Evolutionary conservation across 2,888 invertebrate genomes (phyloP).

Genomic region (Patella pellucida): DNA sequence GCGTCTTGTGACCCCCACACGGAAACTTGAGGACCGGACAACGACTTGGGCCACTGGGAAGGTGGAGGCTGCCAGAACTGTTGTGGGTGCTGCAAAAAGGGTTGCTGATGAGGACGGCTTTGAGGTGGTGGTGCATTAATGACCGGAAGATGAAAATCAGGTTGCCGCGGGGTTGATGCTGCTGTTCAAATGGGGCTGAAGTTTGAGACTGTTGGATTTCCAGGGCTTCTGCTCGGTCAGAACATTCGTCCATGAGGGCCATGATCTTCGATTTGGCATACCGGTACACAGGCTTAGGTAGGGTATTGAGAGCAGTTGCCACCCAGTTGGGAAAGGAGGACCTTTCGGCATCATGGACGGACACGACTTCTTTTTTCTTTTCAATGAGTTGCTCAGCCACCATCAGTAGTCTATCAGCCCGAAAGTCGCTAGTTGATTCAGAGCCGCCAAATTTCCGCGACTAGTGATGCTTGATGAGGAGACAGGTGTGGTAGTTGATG

Average conservation of each 20-base stretch:
- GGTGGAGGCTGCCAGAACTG: conserved; percentile 12
- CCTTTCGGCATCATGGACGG: not conserved
- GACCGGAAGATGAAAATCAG: no score
- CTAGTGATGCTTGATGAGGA: no score
- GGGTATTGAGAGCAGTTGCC: not conserved
- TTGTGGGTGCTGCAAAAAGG: no score
- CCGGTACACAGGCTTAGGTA: not conserved
- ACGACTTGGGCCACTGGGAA: not conserved
- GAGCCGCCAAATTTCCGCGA: no score
- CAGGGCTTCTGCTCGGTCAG: not conserved
- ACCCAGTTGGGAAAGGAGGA: not conserved
- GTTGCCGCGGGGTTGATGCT: no score
- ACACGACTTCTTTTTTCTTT: not conserved
- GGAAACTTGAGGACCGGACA: conserved; percentile 4
- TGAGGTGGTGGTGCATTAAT: not conserved
- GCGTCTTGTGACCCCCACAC: not conserved
- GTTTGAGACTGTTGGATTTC: not conserved
- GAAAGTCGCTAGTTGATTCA: no score
- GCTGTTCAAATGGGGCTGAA: not conserved
- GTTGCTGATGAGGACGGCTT: not conserved
- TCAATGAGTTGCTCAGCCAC: no score
- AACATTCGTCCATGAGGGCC: not conserved
- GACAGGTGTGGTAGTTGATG: no score
- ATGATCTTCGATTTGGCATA: conserved; percentile 7
- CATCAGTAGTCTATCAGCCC: no score